Base-by-base conservation (phyloP, 2,888 invertebrate genomes). In the Heliconius sara region DNA sequence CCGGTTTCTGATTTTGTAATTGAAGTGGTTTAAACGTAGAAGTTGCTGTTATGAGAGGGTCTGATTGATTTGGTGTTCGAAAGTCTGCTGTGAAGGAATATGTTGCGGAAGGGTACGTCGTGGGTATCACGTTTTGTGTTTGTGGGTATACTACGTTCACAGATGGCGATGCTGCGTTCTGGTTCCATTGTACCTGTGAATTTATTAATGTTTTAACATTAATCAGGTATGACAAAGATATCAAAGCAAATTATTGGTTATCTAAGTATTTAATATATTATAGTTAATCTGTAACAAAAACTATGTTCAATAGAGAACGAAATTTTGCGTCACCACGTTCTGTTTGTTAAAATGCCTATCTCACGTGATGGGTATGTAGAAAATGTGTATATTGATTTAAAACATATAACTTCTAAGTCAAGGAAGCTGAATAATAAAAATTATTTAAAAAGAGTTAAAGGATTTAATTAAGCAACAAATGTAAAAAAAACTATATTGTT, bases 41-140 rank as follows among this genome's bases (percentile, higher is more conserved):
- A 0, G 94, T 90, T 2, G 96, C 95, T 0, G 96, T 95, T 67
- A 96, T 94, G 22, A 96, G 88, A 0, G 96, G 95, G 30, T 95
- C 95, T 13, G 96, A 96, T 85, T 96, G 96, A 87, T 90, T 94
- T 0, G 97, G 96, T 0, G 97, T 94, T 63, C 98, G 93, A 89
- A 98, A 97, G 90, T 98, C 98, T 0, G 98, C 97, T 3, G 98
- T 98, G 90, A 98, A 97, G 70, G 97, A 97, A 87, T 98, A 98
- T 0, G 97, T 97, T 52, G 97, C 96, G 68, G 97, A 97, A 0
- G 96, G 96, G 87, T 97, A 97, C 75, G 96, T 91, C 39, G 96
- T 95, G 0, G 97, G 97, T 78, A 97, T 93, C 65, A 97, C 92
- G 85, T 96, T 96, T 82, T 95, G 95, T 57, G 95, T 94, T 85